Evolutionary conservation across 2,113 vertebrate species (phyloP).

Genomic region (Chamaea fasciata): DNA sequence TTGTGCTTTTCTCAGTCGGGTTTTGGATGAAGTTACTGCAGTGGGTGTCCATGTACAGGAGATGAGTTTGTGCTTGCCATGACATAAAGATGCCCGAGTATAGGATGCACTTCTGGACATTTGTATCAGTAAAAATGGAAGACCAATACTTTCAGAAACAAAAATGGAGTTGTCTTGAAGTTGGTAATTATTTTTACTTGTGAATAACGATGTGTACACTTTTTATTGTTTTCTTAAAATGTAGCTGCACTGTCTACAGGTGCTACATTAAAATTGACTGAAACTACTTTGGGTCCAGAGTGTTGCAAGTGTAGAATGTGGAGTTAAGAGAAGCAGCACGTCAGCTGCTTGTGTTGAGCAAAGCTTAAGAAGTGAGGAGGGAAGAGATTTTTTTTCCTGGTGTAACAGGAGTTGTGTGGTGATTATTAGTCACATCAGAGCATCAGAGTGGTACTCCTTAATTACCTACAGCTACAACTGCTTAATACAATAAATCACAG

Average conservation of each 20-base stretch:
- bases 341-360: background rate
- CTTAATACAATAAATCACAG: background rate
- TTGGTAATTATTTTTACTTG: background rate
- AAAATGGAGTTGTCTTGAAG: background rate
- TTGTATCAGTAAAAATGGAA: background rate
- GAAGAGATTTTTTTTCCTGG: background rate
- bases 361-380: background rate
- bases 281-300: background rate
- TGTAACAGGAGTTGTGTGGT: background rate
- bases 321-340: background rate
- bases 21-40: background rate
- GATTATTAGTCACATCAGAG: background rate
- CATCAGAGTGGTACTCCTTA: background rate
- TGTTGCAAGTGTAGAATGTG: background rate
- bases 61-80: background rate
- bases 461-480: background rate
- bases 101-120: background rate
- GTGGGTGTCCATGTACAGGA: background rate
- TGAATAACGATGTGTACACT: background rate
- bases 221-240: background rate
- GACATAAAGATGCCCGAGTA: background rate
- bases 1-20: background rate
- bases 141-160: background rate
- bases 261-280: background rate
- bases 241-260: background rate